Evolutionary conservation across 2,888 invertebrate genomes (phyloP).

Genomic region (Epinotia bilunana): DNA sequence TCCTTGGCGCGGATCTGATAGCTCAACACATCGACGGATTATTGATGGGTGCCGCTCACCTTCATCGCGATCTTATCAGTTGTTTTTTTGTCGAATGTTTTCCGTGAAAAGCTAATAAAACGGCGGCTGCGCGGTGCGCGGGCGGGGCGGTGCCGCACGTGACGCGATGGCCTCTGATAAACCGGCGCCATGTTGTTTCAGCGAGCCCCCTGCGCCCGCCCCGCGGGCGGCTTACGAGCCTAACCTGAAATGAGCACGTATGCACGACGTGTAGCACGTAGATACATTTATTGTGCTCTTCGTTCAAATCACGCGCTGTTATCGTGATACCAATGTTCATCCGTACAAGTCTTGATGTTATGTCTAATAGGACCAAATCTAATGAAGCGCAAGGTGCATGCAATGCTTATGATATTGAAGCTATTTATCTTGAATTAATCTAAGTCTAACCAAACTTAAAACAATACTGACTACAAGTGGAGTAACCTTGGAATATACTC

Average conservation of each 20-base stretch:
- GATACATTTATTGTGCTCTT: conserved; percentile 35
- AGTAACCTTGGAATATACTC: neutral
- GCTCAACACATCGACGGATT: conserved; percentile 65
- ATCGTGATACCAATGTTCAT: conserved; percentile 21
- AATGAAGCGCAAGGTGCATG: neutral
- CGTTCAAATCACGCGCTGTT: conserved; percentile 35
- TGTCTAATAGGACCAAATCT: neutral
- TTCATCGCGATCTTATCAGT: conserved; percentile 79
- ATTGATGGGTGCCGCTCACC: conserved; percentile 77
- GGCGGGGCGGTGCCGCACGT: conserved; percentile 59
- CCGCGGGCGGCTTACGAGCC: conserved; percentile 49
- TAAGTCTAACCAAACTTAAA: neutral
- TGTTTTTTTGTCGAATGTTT: conserved; percentile 79
- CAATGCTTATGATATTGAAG: neutral
- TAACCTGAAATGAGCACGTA: conserved; percentile 53
- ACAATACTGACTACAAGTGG: neutral
- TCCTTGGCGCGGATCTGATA: conserved; percentile 43
- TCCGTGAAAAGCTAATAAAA: conserved; percentile 78
- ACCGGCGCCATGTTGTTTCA: conserved; percentile 79
- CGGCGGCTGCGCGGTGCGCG: conserved; percentile 56
- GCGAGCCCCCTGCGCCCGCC: conserved; percentile 48
- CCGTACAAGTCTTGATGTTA: neutral
- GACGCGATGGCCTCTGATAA: conserved; percentile 68
- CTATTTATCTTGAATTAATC: neutral
- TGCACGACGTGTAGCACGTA: conserved; percentile 48